A percentile compares a stretch with the other conserved stretches of the same genome.
These are phyloP conservation scores for Pelobates fuscus DNA, from an alignment of 2,113 vertebrate genomes.

Conservation along the genomic window DNA sequence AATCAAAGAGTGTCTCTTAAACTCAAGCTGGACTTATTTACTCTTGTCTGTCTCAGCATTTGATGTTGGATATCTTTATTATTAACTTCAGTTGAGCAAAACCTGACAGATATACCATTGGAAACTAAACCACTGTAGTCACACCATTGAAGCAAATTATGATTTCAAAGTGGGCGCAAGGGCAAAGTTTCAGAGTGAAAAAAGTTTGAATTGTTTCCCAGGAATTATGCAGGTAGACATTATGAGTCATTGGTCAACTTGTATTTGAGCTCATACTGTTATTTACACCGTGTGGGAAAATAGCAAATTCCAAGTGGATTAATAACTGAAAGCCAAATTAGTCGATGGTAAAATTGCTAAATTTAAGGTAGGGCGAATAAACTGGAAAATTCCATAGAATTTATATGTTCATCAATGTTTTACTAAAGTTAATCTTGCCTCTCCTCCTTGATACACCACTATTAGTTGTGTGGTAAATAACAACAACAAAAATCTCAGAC, in stretches of 20 bases:
- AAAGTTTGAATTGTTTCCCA: background rate
- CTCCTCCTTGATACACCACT: too few species aligned
- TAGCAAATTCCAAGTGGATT: too few species aligned
- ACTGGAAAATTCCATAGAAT: too few species aligned
- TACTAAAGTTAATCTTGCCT: too few species aligned
- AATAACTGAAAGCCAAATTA: too few species aligned
- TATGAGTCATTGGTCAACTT: slow-evolving; percentile 6
- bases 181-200: background rate
- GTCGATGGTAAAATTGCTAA: too few species aligned
- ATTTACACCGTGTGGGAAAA: too few species aligned
- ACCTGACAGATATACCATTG: background rate
- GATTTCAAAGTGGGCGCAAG: background rate
- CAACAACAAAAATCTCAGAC: background rate
- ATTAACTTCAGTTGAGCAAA: background rate
- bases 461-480: too few species aligned
- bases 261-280: too few species aligned
- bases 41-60: background rate
- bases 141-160: background rate
- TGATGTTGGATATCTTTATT: background rate
- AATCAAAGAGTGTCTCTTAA: background rate
- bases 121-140: background rate
- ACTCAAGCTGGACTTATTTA: background rate
- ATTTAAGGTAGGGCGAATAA: too few species aligned
- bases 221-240: background rate
- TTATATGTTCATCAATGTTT: too few species aligned